Evolutionary conservation across 2,113 vertebrate species (phyloP).

Genomic region (Pterophyllum scalare): DNA sequence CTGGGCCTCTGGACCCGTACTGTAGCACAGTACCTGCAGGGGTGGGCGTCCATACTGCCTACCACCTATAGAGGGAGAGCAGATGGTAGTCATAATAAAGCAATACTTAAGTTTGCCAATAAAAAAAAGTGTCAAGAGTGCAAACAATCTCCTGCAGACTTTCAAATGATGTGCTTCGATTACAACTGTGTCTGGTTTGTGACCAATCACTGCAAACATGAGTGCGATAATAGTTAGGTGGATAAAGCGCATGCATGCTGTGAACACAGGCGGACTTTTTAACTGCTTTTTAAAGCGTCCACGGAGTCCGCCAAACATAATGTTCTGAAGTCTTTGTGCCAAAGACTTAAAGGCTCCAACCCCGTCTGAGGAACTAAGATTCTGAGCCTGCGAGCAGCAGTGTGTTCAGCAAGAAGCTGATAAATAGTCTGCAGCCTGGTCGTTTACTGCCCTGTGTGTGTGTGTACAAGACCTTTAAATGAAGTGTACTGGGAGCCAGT

Average conservation of each 20-base stretch:
- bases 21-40: slow-evolving; percentile 96
- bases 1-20: slow-evolving; percentile 94
- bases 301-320: background rate
- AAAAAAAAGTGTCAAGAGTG: background rate
- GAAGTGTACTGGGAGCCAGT: accelerated
- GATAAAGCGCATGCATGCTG: too few relatives aligned
- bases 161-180: background rate
- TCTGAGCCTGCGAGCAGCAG: background rate
- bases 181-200: background rate
- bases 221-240: background rate
- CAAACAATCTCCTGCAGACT: background rate
- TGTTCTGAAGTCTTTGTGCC: too few relatives aligned
- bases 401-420: too few relatives aligned
- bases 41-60: slow-evolving; percentile 98
- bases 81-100: too few relatives aligned
- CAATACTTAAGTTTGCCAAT: background rate
- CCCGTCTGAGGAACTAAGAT: background rate
- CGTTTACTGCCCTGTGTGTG: background rate
- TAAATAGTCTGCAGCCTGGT: background rate
- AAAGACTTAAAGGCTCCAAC: too few relatives aligned
- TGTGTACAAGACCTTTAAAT: background rate
- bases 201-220: background rate
- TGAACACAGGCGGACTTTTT: background rate
- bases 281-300: too few relatives aligned
- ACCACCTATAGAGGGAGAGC: slow-evolving; percentile 85